Base-by-base conservation (phyloP, 2,797 vertebrate species). In the Streptopelia turtur region DNA sequence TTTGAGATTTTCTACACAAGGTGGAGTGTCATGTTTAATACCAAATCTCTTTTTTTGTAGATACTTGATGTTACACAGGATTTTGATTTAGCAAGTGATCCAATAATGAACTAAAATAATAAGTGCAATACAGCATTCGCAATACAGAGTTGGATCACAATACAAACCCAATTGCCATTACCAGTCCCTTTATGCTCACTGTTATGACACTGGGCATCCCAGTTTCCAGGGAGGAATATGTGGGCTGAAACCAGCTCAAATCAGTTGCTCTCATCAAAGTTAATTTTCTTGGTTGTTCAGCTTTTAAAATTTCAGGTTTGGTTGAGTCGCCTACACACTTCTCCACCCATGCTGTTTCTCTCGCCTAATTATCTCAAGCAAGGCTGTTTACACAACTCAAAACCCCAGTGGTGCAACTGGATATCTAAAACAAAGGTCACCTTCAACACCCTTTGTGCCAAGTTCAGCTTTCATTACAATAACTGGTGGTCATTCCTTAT, bases 381-480 rank as follows among this genome's bases (percentile, higher is more conserved):
- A 70, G 49, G 63, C 30, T 89, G 47, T 65, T 89, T 55, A 78
- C 37, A 61, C 57, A 66, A 61, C 27, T 56, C 41, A 78, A 78
- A 78, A 39, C 28, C 10, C 37, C 71, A 47, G 35, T 61, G 30
- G 43, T 41, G 78, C 15, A 52, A 13, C 27, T 65, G 65, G 25
- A 13, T 60, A 85, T 64, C 60, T 60, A 74, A 91, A 85, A 74
- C 20, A 63, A 93, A 90, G 31, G 50, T 45, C 39, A 59, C 30
- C 14, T 31, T 69, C 50, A 68, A 64, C 22, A 77, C 10, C 27
- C 41, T 74, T 41, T 16, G 17, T 52, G 16, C 65, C 60, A 52
- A 85, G 30, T 2, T 72, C 64, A 87, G 37, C 17, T 74, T 91
- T 65, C 35, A 24, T 78, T 74, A 60, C 0, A 0, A 37, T 52